phyloP scores from a whole-genome alignment of 2,113 vertebrate species.

The Melospiza georgiana region DNA sequence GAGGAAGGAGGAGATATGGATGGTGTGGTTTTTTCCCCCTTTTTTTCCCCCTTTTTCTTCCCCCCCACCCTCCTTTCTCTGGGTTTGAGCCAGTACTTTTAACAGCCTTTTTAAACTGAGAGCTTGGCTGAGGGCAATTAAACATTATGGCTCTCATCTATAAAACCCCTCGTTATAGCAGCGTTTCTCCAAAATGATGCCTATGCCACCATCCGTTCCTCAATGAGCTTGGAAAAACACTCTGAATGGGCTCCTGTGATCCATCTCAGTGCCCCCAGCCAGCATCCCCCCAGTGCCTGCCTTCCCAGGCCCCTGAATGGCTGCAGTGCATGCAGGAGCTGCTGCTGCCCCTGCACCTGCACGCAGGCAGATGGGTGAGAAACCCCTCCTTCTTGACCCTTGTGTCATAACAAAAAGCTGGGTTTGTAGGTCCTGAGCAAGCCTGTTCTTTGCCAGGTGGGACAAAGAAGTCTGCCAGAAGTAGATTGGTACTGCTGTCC shows the following conservation, averaged over 20 bases:
- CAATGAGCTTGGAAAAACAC: constrained; percentile 22
- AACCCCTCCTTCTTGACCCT: background rate
- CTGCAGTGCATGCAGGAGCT: background rate
- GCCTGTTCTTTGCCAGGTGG: background rate
- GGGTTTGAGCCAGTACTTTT: constrained; percentile 33
- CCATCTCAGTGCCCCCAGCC: background rate
- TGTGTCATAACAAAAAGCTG: background rate
- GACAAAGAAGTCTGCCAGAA: background rate
- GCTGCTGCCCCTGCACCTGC: background rate
- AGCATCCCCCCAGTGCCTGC: accelerated
- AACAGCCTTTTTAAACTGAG: constrained; percentile 26
- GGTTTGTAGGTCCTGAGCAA: background rate
- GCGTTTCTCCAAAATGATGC: constrained; percentile 6
- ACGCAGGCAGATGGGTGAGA: accelerated
- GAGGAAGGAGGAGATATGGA: background rate
- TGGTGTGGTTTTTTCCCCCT: background rate
- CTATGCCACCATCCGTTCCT: background rate
- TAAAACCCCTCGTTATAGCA: constrained; percentile 34
- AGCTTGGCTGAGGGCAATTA: constrained; percentile 53
- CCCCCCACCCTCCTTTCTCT: accelerated
- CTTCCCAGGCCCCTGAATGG: background rate
- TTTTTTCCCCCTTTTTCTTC: accelerated
- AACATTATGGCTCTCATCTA: constrained; percentile 35
- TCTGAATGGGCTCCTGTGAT: background rate
- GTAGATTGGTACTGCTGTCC: background rate